Base-by-base conservation (phyloP, 2,888 invertebrate species). In the Cephus spinipes region DNA sequence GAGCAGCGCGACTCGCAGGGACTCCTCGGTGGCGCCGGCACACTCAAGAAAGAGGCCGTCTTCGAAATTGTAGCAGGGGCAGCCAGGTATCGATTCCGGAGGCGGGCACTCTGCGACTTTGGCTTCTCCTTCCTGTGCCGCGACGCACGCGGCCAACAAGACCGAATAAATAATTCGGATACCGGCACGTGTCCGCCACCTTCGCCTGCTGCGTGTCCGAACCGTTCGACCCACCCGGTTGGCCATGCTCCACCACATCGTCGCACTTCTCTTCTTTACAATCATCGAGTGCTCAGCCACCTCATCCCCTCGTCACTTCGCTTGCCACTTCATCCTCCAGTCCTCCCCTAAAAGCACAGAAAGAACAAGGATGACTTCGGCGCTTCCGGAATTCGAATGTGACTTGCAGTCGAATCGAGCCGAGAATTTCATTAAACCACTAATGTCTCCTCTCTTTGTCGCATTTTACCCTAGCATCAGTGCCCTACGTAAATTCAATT, bases 21-120 rank as follows among this genome's bases (percentile, higher is more conserved):
- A 95, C 82, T 94, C 93, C 73, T 96, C 94, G 77, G 96, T 96
- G 73, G 96, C 96, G 76, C 96, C 96, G 71, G 97, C 96, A 91
- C 97, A 98, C 92, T 98, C 97, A 88, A 98, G 94, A 92, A 96
- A 97, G 82, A 98, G 93, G 80, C 97, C 97, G 93, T 97, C 97
- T 92, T 97, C 97, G 92, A 97, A 97, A 92, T 96, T 96, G 93
- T 97, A 97, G 92, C 98, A 98, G 11, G 97, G 97, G 92, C 98
- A 98, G 85, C 95, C 95, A 71, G 96, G 96, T 91, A 95, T 96
- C 87, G 95, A 95, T 88, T 95, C 94, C 88, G 95, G 93, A 89
- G 94, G 95, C 80, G 96, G 96, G 91, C 96, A 97, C 89, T 95
- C 92, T 83, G 91, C 90, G 85, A 87, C 87, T 69, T 87, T 88